Evolutionary conservation across 2,113 vertebrate genomes (phyloP), one percentile per base, ranked within the genome.

Genomic region (Onychostoma macrolepis): DNA sequence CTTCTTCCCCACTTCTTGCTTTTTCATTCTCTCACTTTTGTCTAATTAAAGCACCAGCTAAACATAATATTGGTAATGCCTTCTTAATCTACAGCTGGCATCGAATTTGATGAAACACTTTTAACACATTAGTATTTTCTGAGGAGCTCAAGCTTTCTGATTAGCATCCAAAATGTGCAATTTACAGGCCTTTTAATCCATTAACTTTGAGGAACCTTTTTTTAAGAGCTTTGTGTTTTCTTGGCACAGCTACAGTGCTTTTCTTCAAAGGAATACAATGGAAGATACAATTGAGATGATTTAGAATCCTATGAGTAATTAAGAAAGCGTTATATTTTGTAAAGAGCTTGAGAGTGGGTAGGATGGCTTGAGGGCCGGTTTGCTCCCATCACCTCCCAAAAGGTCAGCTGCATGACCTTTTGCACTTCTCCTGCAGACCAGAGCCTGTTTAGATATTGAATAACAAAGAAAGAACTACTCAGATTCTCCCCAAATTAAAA

Each of bases 61-160:
- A 10, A 19, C 2, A 15, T 76, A 75, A 69, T 83, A 83, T 67
- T 71, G 63, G 65, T 67, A 63, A 80, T 63, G 58, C n/a, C 21
- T 77, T 61, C 74, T 53, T 87, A 86, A 89, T 83, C 82, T 79
- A 78, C 77, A 87, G 41, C 45, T 78, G 86, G 75, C 82, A 72
- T 72, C 11, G 24, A 71, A 85, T 85, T 83, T 77, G 48, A 87
- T 76, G 43, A 84, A 84, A 36, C 83, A 74, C 69, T 74, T 72
- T 56, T 38, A 69, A 24, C 83, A 74, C 50, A 82, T 48, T 87
- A 24, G 48, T 41, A 21, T 65, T 50, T 89, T 84, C 61, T 61
- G 33, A 83, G 41, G 53, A 30, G 43, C 71, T 56, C 4, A 17
- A 26, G 45, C 41, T 24, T 76, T 83, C 26, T 83, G 79, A 82